phyloP scores from a whole-genome alignment of 2,888 invertebrate genomes.

The Merodon equestris region DNA sequence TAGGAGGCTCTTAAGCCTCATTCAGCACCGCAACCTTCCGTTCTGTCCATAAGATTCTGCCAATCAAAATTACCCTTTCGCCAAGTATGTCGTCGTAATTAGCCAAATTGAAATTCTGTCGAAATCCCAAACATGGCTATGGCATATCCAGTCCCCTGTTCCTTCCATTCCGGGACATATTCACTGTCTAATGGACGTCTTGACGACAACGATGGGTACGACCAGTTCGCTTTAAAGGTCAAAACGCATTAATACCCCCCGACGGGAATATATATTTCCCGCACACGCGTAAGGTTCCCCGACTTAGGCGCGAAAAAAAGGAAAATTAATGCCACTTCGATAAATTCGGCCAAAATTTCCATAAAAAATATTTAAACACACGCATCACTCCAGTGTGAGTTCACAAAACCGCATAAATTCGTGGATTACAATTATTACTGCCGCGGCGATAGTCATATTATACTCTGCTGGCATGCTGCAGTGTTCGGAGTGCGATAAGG shows the following conservation, averaged over 20 bases:
- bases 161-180: not conserved
- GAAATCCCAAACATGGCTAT: constrained; percentile 5
- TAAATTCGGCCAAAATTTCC: no score
- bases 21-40: constrained; percentile 6
- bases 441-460: no score
- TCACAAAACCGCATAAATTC: not conserved
- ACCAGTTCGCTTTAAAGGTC: constrained; percentile 21
- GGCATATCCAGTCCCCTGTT: constrained; percentile 5
- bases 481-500: no score
- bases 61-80: not conserved
- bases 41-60: constrained; percentile 12
- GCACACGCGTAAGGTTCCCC: no score
- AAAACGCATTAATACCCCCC: constrained; percentile 2
- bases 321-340: no score
- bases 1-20: not conserved
- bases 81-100: constrained; percentile 15
- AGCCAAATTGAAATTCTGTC: constrained; percentile 14
- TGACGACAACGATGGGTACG: no score
- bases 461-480: no score
- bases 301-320: no score
- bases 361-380: no score
- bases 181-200: not conserved
- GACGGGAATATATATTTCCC: no score
- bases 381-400: no score
- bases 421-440: no score